Conservation (phyloP, 1,140 invertebrate species). For the Leguminivora glycinivorella region DNA sequence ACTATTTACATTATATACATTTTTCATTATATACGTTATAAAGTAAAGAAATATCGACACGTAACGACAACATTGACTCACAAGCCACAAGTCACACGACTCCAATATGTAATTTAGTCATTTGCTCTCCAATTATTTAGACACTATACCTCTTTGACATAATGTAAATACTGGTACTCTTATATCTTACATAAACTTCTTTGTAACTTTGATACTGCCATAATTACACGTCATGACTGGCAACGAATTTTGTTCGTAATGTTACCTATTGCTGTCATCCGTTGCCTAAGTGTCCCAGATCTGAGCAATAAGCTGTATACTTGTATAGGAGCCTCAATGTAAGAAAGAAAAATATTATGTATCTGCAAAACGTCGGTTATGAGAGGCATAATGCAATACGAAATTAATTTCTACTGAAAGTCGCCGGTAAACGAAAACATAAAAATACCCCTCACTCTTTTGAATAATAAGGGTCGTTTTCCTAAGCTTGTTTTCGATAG, state of each 20-base stretch:
- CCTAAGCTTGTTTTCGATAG: constrained; percentile 38
- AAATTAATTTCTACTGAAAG: constrained; percentile 13
- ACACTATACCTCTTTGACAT: background rate
- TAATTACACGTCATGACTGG: constrained; percentile 27
- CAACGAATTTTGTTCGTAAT: constrained; percentile 22
- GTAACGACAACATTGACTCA: background rate
- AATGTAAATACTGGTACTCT: background rate
- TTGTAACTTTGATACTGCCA: background rate
- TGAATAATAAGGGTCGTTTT: constrained; percentile 32
- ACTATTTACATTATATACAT: too few species aligned
- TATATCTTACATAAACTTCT: constrained; percentile 15
- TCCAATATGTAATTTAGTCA: constrained; percentile 7
- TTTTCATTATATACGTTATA: too few species aligned
- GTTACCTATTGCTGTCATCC: constrained; percentile 15
- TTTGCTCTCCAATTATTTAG: constrained; percentile 12
- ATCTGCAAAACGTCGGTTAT: background rate
- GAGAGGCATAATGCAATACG: background rate
- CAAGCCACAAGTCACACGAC: background rate
- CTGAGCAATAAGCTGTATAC: background rate
- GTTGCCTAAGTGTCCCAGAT: constrained; percentile 13
- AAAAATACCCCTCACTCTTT: constrained; percentile 12
- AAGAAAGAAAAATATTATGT: background rate
- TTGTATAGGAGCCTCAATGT: background rate
- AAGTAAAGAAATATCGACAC: background rate
- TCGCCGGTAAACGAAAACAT: constrained; percentile 11